Percentiles rank a stretch among this genome's conserved stretches.
Conservation (phyloP, 1,140 invertebrate genomes). For the Pantala flavescens region DNA sequence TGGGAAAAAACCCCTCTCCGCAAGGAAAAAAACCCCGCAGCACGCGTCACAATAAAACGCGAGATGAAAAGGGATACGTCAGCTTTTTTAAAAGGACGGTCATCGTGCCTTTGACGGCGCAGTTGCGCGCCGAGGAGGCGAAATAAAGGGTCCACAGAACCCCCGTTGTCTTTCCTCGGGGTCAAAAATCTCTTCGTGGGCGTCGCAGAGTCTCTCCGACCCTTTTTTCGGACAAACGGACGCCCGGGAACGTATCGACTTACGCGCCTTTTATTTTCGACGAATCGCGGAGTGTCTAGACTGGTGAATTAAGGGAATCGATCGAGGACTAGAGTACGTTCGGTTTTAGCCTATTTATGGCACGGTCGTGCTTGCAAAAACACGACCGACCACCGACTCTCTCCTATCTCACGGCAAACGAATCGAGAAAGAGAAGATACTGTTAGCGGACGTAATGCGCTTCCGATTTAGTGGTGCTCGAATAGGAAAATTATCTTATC, state of each 20-base stretch:
- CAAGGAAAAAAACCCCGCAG: no score
- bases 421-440: no score
- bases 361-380: neutral
- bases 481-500: no score
- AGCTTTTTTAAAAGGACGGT: no score
- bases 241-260: neutral
- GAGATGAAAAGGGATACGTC: no score
- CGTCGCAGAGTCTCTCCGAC: neutral
- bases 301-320: neutral
- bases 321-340: neutral
- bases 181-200: constrained; percentile 2
- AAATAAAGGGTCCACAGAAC: no score
- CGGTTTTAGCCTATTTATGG: neutral
- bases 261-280: neutral
- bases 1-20: no score
- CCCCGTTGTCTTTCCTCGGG: neutral
- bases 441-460: no score
- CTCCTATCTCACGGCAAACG: neutral
- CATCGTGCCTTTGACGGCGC: no score
- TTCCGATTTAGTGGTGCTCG: no score
- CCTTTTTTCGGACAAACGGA: neutral
- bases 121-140: no score
- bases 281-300: constrained; percentile 2
- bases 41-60: no score
- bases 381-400: neutral